Evolutionary conservation across 1,140 invertebrate genomes (phyloP).

Genomic region (Rhysida immarginata): DNA sequence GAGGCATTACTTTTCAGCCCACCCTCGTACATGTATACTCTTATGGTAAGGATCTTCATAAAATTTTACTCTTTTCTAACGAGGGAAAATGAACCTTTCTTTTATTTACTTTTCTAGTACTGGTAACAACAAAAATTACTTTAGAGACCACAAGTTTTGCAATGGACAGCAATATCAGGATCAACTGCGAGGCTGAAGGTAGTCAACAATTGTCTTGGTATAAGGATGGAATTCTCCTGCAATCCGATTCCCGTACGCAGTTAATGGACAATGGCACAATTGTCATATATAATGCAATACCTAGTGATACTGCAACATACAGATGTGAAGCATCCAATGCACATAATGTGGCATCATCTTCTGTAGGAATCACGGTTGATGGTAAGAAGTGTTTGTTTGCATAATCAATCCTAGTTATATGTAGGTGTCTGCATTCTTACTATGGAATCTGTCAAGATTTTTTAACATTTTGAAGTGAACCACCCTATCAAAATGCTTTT

Average conservation of each 20-base stretch:
- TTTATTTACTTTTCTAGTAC: conserved; percentile 17
- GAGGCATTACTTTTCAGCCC: too few species aligned
- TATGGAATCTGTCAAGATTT: too few species aligned
- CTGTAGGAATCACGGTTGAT: conserved; percentile 47
- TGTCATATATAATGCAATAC: conserved; percentile 42
- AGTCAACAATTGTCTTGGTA: conserved; percentile 56
- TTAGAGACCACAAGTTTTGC: conserved; percentile 30
- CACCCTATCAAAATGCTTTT: too few species aligned
- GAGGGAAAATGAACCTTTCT: too few species aligned
- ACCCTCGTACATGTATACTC: too few species aligned
- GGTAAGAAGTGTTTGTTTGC: too few species aligned
- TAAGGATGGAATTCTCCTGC: conserved; percentile 46
- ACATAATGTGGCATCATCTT: conserved; percentile 42
- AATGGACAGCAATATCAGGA: conserved; percentile 45
- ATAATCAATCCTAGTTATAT: too few species aligned
- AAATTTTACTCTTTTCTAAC: too few species aligned
- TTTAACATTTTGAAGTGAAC: too few species aligned
- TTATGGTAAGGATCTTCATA: too few species aligned
- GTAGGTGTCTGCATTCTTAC: too few species aligned
- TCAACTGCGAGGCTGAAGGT: conserved; percentile 59
- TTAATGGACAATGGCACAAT: conserved; percentile 52
- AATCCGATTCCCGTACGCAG: conserved; percentile 34
- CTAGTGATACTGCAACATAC: conserved; percentile 57
- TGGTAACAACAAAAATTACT: conserved; percentile 17
- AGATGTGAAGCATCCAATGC: conserved; percentile 58